phyloP scores from a whole-genome alignment of 2,113 vertebrate genomes.

The Neogale vison region DNA sequence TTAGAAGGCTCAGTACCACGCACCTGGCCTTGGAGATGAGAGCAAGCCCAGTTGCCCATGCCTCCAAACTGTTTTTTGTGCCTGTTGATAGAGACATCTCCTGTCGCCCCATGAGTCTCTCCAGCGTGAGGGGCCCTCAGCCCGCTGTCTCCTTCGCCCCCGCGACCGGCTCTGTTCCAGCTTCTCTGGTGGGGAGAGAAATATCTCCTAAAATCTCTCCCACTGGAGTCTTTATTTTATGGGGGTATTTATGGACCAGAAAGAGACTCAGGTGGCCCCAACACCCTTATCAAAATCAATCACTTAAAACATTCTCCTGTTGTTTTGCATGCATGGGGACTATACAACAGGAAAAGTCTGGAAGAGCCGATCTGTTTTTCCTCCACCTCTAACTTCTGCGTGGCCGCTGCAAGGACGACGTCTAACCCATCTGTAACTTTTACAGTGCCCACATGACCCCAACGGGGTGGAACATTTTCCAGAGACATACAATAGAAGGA shows the following conservation, averaged over 20 bases:
- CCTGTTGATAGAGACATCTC: background rate
- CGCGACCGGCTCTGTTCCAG: background rate
- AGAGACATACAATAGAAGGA: constrained; percentile 60
- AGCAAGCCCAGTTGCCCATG: background rate
- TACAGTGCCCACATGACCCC: constrained; percentile 17
- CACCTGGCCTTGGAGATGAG: constrained; percentile 7
- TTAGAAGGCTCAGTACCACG: background rate
- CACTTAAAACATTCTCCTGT: constrained; percentile 39
- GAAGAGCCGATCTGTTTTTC: constrained; percentile 14
- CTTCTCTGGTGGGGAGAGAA: background rate
- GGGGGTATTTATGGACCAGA: constrained; percentile 24
- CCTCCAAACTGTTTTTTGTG: constrained; percentile 32
- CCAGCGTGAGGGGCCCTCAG: background rate
- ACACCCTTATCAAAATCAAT: constrained; percentile 15
- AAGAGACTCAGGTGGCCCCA: background rate
- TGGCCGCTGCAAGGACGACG: constrained; percentile 16
- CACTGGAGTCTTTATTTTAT: background rate
- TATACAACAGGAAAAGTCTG: constrained; percentile 1
- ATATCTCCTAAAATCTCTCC: background rate
- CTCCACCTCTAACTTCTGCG: constrained; percentile 30
- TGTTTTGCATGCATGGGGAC: constrained; percentile 9
- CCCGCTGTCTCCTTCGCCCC: background rate
- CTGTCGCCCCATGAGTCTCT: background rate
- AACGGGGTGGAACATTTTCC: constrained; percentile 48
- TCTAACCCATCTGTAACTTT: constrained; percentile 45